Evolutionary conservation across 2,888 invertebrate species (phyloP).

Genomic region (Synanthedon vespiformis): DNA sequence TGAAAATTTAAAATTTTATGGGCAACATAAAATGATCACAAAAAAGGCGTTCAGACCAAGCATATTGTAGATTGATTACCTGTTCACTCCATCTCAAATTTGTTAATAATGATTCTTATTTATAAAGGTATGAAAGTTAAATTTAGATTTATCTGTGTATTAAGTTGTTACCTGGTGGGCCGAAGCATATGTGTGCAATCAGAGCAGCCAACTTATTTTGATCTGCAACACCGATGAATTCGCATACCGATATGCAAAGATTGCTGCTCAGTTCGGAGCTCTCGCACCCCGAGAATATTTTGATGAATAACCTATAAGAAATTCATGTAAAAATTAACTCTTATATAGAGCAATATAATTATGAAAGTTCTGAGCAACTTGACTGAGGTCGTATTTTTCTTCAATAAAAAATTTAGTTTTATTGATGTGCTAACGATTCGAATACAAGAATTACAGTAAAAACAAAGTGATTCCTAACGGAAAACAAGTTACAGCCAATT

Average conservation of each 20-base stretch:
- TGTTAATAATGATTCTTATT: neutral
- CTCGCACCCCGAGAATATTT: conserved; percentile 57
- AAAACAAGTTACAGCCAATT: neutral
- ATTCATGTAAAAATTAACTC: no score
- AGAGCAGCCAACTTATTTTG: conserved; percentile 42
- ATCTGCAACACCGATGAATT: conserved; percentile 55
- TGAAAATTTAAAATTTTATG: no score
- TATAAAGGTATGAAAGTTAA: neutral
- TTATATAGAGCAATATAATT: no score
- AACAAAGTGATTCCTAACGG: no score
- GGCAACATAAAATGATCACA: no score
- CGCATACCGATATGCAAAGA: conserved; percentile 54
- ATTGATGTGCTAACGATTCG: no score
- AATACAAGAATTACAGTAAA: no score
- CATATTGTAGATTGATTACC: no score
- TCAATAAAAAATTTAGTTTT: no score
- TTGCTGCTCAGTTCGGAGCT: conserved; percentile 36
- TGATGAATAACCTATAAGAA: conserved; percentile 45
- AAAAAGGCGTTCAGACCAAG: no score
- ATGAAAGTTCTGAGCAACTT: no score
- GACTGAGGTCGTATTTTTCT: no score
- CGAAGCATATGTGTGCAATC: conserved; percentile 46
- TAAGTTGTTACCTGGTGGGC: conserved; percentile 31
- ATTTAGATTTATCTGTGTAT: neutral
- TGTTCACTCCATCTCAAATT: neutral